These are phyloP conservation scores for Parnassius smintheus DNA, from an alignment of 2,888 invertebrate genomes.

Conservation along the genomic window DNA sequence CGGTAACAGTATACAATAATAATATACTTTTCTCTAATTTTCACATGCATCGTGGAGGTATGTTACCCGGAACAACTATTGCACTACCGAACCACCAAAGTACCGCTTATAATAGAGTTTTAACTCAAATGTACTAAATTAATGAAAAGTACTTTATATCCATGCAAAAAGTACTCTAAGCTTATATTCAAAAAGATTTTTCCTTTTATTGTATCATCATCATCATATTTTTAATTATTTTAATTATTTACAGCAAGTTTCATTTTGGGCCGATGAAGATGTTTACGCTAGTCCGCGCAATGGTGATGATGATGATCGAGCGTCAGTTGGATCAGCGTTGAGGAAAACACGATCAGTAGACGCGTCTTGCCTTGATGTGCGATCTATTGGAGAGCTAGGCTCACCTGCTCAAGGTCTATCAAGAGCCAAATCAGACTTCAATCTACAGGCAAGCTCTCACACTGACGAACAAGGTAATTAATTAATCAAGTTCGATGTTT, in stretches of 20 bases:
- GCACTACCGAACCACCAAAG: too few relatives aligned
- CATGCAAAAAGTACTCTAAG: too few relatives aligned
- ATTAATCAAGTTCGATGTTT: constrained; percentile 13
- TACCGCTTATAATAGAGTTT: too few relatives aligned
- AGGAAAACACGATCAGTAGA: constrained; percentile 94
- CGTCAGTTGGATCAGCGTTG: constrained; percentile 88
- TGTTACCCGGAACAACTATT: too few relatives aligned
- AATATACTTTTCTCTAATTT: too few relatives aligned
- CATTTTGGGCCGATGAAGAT: constrained; percentile 90
- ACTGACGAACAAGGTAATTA: constrained; percentile 84
- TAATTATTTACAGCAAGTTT: constrained; percentile 83
- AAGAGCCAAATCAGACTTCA: constrained; percentile 93
- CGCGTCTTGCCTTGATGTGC: constrained; percentile 91
- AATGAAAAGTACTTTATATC: too few relatives aligned
- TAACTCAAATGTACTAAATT: too few relatives aligned
- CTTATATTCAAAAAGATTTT: too few relatives aligned
- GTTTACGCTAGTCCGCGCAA: constrained; percentile 84
- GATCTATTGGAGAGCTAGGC: constrained; percentile 84
- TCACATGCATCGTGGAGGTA: too few relatives aligned
- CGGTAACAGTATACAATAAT: too few relatives aligned
- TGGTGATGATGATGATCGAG: constrained; percentile 86
- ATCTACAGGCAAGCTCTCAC: constrained; percentile 88
- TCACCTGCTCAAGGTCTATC: constrained; percentile 85
- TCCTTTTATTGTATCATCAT: background rate
- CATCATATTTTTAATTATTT: background rate